Evolutionary conservation across 2,113 vertebrate species (phyloP).

Genomic region (Rattus rattus): DNA sequence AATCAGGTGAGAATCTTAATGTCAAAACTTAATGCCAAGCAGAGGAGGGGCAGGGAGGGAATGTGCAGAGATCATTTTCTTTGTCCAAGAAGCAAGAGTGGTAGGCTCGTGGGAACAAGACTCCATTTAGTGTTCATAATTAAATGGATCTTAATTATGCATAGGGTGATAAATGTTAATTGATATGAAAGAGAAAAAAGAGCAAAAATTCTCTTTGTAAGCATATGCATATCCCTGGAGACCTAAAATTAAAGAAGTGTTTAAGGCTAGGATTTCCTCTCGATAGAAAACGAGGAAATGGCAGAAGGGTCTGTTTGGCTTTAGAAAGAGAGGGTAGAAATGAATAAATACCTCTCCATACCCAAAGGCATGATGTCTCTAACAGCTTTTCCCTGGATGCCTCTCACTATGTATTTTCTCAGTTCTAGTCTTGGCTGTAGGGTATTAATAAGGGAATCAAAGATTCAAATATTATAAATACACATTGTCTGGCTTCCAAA

Average conservation of each 20-base stretch:
- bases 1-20: not conserved
- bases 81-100: not conserved
- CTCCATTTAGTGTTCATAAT: slow-evolving; percentile 4
- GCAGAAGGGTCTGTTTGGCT: not conserved
- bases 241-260: slow-evolving; percentile 28
- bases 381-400: not conserved
- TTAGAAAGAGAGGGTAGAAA: not conserved
- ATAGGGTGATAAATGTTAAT: slow-evolving; percentile 41
- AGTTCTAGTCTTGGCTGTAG: not conserved
- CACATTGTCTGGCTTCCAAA: not conserved
- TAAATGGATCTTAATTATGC: slow-evolving; percentile 42
- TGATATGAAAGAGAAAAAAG: slow-evolving; percentile 15
- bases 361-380: too few relatives aligned
- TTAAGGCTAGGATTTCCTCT: not conserved
- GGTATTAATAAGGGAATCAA: not conserved
- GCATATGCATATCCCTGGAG: not conserved
- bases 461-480: not conserved
- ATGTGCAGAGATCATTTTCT: not conserved
- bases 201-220: not conserved
- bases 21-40: not conserved
- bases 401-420: not conserved
- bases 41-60: not conserved
- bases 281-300: not conserved
- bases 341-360: not conserved
- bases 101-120: not conserved